Conservation (phyloP, 1,140 invertebrate species). For the Drosophila asahinai region DNA sequence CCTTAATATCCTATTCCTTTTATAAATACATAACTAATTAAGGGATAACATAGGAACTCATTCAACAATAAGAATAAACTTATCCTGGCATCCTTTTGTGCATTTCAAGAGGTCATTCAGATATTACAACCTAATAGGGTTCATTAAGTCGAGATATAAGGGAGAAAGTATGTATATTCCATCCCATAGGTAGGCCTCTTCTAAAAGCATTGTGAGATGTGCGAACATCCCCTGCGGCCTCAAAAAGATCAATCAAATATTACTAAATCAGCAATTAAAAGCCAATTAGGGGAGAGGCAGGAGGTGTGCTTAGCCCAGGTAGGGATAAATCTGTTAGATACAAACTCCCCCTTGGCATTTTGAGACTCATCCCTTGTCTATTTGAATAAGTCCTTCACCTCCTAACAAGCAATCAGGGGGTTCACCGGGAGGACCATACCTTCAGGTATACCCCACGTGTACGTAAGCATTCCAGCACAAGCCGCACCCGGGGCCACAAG, state of each 20-base stretch:
- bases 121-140: background rate
- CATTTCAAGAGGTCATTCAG: background rate
- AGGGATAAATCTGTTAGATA: background rate
- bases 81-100: background rate
- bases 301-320: constrained; percentile 3
- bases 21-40: background rate
- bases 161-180: background rate
- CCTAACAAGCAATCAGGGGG: background rate
- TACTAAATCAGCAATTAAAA: constrained; percentile 23
- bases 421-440: background rate
- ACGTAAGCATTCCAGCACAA: constrained; percentile 27
- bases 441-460: constrained; percentile 3
- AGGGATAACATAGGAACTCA: too few species aligned
- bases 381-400: constrained; percentile 3
- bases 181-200: background rate
- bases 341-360: background rate
- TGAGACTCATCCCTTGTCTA: background rate
- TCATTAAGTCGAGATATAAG: background rate
- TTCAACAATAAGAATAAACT: background rate
- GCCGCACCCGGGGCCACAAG: constrained; percentile 31
- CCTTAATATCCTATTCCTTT: background rate
- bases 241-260: constrained; percentile 9
- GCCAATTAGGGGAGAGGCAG: constrained; percentile 35
- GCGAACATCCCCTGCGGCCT: background rate
- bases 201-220: background rate